phyloP scores from a whole-genome alignment of 2,797 vertebrate species.

The Pangasius sanitwongsei region DNA sequence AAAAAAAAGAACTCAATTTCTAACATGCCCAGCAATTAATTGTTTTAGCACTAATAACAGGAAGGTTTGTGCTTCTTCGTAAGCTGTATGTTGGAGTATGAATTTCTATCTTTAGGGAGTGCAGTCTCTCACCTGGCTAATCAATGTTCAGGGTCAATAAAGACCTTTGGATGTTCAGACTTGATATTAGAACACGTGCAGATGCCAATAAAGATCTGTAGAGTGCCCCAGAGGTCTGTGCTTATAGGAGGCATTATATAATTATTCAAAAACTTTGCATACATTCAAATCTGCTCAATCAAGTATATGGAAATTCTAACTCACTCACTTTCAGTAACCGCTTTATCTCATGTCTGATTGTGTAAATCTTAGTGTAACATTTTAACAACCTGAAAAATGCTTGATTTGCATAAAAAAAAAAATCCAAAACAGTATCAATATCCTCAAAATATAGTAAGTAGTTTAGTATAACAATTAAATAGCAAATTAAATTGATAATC shows the following conservation, averaged over 20 bases:
- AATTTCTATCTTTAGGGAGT: conserved; percentile 60
- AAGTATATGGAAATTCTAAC: not conserved
- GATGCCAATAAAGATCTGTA: conserved; percentile 72
- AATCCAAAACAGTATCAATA: not conserved
- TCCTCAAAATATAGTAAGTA: not conserved
- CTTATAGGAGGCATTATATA: conserved; percentile 76
- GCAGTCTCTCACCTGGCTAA: conserved; percentile 63
- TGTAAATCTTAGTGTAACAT: not conserved
- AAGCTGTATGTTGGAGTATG: conserved; percentile 35
- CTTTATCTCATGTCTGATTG: not conserved
- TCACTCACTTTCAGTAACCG: not conserved
- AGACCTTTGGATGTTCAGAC: conserved; percentile 44
- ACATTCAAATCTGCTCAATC: not conserved
- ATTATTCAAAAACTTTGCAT: conserved; percentile 40
- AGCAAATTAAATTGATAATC: not conserved
- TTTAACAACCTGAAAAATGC: not conserved
- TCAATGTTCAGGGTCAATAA: conserved; percentile 64
- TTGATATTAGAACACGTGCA: conserved; percentile 60
- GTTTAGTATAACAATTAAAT: not conserved
- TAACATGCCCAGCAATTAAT: not conserved
- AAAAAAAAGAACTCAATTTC: conserved; percentile 7
- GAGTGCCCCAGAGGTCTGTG: conserved; percentile 71
- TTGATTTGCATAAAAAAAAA: not conserved
- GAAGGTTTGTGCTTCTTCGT: not conserved
- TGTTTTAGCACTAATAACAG: conserved; percentile 2